A percentile compares a stretch with the other conserved stretches of the same genome.
Evolutionary conservation across 2,113 vertebrate species (phyloP).

Genomic region (Clarias macrocephalus): DNA sequence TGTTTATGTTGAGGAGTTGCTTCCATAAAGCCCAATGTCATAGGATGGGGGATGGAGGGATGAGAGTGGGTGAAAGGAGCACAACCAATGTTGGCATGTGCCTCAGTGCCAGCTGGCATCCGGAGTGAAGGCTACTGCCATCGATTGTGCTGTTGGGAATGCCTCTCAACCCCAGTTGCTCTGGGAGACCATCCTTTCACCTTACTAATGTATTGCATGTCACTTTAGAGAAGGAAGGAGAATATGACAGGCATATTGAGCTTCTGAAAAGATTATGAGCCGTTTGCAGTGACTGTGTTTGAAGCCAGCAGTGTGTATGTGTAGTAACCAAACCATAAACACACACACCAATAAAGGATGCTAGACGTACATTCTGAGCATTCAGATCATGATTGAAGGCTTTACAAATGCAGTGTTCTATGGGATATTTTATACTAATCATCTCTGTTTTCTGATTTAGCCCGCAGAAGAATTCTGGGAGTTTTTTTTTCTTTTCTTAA

Average conservation of each 20-base stretch:
- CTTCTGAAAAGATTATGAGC: background rate
- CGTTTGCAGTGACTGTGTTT: background rate
- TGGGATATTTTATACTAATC: background rate
- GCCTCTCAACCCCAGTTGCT: slow-evolving; percentile 6
- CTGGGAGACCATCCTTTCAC: background rate
- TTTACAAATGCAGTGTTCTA: background rate
- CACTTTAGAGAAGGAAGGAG: background rate
- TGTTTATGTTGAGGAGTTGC: background rate
- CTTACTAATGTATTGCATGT: background rate
- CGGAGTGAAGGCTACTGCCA: background rate
- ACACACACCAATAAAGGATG: background rate
- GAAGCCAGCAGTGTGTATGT: background rate
- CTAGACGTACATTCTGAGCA: background rate
- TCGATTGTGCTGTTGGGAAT: background rate
- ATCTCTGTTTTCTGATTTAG: background rate
- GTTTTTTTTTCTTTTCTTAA: background rate
- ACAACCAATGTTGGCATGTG: background rate
- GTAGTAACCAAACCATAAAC: background rate
- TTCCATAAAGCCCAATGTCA: background rate
- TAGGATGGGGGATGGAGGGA: background rate
- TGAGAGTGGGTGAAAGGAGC: background rate
- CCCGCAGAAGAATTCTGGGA: background rate
- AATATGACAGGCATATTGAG: background rate
- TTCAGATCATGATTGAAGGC: background rate
- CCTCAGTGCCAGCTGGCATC: slow-evolving; percentile 5